These are phyloP conservation scores for Orchestia grillus DNA, from an alignment of 1,140 invertebrate species.

Conservation along the genomic window DNA sequence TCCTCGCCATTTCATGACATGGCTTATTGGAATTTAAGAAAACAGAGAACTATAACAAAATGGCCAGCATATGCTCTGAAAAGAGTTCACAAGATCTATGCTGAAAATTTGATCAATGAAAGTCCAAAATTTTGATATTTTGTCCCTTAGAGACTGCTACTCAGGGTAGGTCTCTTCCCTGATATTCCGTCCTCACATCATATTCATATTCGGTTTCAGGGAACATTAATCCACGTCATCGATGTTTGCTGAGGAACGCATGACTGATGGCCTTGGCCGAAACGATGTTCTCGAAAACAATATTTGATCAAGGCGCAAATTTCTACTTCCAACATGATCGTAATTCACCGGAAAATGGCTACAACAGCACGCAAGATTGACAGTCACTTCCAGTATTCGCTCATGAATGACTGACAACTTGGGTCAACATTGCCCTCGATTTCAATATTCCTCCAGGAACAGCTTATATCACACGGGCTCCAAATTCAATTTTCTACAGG, in stretches of 20 bases:
- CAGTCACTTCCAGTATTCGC: background rate
- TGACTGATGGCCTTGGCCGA: background rate
- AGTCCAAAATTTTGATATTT: background rate
- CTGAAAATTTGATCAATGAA: too few species aligned
- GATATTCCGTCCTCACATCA: background rate
- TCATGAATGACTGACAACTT: background rate
- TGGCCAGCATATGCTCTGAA: too few species aligned
- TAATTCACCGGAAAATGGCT: background rate
- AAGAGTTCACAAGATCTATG: too few species aligned
- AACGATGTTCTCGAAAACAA: background rate
- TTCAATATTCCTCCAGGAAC: background rate
- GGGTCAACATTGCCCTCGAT: background rate
- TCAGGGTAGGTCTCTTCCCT: background rate
- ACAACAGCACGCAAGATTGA: background rate
- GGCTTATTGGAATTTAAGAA: too few species aligned
- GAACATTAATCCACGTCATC: constrained; percentile 7
- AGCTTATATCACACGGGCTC: background rate
- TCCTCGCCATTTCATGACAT: too few species aligned
- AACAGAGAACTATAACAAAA: too few species aligned
- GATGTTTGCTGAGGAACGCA: background rate
- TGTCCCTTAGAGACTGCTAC: background rate
- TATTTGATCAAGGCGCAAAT: background rate
- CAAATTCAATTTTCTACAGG: background rate
- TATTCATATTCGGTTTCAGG: background rate
- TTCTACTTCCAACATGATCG: background rate